Conservation (phyloP, 2,797 vertebrate genomes). For the Typhlichthys subterraneus region DNA sequence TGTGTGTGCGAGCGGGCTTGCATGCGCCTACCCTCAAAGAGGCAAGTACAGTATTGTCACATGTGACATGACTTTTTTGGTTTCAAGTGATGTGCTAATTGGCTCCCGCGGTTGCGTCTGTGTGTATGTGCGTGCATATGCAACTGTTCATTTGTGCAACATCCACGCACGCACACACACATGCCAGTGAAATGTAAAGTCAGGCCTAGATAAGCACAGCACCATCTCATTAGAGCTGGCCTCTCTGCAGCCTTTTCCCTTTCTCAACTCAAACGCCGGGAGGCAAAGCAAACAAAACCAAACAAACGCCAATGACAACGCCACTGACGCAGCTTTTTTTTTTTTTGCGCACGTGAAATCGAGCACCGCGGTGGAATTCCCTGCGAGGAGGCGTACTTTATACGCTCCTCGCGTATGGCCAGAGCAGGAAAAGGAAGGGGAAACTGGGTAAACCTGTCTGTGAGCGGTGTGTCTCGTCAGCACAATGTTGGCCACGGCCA, state of each 20-base stretch:
- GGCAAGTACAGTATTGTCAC: slow-evolving; percentile 18
- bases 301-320: slow-evolving; percentile 46
- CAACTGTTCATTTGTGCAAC: no score
- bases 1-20: neutral
- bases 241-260: slow-evolving; percentile 36
- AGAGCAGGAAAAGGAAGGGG: slow-evolving; percentile 40
- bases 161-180: neutral
- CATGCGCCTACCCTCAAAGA: slow-evolving; percentile 1
- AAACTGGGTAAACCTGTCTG: slow-evolving; percentile 49
- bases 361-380: slow-evolving; percentile 42
- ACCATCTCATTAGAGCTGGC: slow-evolving; percentile 52
- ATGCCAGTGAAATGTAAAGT: slow-evolving; percentile 14
- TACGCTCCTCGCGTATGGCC: slow-evolving; percentile 46
- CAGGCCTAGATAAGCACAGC: slow-evolving; percentile 23
- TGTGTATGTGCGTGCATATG: neutral
- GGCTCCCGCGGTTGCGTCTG: neutral
- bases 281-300: slow-evolving; percentile 15
- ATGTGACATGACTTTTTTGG: slow-evolving; percentile 1
- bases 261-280: slow-evolving; percentile 26
- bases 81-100: slow-evolving; percentile 25
- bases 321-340: slow-evolving; percentile 23
- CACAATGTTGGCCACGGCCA: slow-evolving; percentile 69
- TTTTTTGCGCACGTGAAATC: slow-evolving; percentile 35
- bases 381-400: slow-evolving; percentile 50
- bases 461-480: slow-evolving; percentile 64